phyloP scores from a whole-genome alignment of 2,888 invertebrate species.

The Trissonchulus latispiculum region DNA sequence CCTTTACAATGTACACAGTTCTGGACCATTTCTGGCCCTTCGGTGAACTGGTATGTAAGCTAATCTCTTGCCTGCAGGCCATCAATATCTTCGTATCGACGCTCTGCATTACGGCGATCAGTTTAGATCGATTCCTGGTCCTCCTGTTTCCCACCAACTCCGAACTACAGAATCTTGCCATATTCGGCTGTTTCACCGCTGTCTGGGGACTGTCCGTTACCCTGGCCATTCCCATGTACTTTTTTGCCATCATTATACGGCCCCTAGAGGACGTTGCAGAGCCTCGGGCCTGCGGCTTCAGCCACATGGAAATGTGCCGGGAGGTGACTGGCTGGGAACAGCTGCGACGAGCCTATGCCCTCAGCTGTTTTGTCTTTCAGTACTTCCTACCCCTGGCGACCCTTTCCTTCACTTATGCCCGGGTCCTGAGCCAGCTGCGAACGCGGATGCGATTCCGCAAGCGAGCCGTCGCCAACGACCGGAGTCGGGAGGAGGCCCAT shows the following conservation, averaged over 20 bases:
- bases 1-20: slow-evolving; percentile 74
- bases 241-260: slow-evolving; percentile 30
- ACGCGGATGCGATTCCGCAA: slow-evolving; percentile 19
- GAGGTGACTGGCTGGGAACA: not conserved
- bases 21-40: slow-evolving; percentile 74
- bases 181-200: slow-evolving; percentile 46
- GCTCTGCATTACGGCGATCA: slow-evolving; percentile 80
- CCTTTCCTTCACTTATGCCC: slow-evolving; percentile 10
- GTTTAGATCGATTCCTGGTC: slow-evolving; percentile 45
- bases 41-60: slow-evolving; percentile 70
- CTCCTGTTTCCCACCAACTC: slow-evolving; percentile 42
- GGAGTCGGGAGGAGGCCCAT: not conserved
- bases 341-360: not conserved
- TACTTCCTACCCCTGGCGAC: slow-evolving; percentile 19
- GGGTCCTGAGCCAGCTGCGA: slow-evolving; percentile 9
- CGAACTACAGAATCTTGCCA: slow-evolving; percentile 45
- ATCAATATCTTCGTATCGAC: slow-evolving; percentile 82
- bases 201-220: slow-evolving; percentile 50
- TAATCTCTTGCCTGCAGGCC: slow-evolving; percentile 64
- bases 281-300: not conserved
- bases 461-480: slow-evolving; percentile 35
- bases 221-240: slow-evolving; percentile 40
- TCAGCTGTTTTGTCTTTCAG: slow-evolving; percentile 15
- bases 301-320: not conserved
- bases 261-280: not conserved